phyloP scores from a whole-genome alignment of 2,888 invertebrate species.

The Quadriops clusia region DNA sequence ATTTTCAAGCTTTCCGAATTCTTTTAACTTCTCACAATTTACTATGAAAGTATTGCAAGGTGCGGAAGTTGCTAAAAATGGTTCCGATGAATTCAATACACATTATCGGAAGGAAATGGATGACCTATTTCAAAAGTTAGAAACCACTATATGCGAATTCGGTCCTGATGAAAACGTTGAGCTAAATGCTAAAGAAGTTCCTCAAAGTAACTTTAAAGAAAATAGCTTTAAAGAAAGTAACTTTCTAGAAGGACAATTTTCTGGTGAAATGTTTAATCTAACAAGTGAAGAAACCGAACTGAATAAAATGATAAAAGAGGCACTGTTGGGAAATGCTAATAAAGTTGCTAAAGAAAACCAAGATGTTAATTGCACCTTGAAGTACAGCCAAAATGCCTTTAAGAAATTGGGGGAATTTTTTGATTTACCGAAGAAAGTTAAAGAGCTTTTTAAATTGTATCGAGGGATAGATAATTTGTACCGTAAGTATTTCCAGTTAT shows the following conservation, averaged over 20 bases:
- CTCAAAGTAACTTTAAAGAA: not conserved
- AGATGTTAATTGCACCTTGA: slow-evolving; percentile 16
- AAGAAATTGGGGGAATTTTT: slow-evolving; percentile 49
- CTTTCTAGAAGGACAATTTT: slow-evolving; percentile 16
- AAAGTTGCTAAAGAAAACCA: slow-evolving; percentile 19
- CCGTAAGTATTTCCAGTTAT: slow-evolving; percentile 51
- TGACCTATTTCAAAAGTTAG: slow-evolving; percentile 38
- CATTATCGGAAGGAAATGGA: slow-evolving; percentile 34
- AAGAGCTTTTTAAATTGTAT: slow-evolving; percentile 56
- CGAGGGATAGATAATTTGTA: slow-evolving; percentile 74
- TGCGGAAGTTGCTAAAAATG: no score
- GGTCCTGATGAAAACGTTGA: slow-evolving; percentile 20
- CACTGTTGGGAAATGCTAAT: slow-evolving; percentile 27
- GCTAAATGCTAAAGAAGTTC: not conserved
- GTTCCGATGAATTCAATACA: no score
- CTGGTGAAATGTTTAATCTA: slow-evolving; percentile 14
- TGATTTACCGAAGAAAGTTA: slow-evolving; percentile 62
- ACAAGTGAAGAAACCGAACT: slow-evolving; percentile 11
- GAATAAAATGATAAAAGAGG: slow-evolving; percentile 25
- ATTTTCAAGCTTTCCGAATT: no score
- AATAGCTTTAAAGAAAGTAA: slow-evolving; percentile 13
- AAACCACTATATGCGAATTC: slow-evolving; percentile 41
- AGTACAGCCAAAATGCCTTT: slow-evolving; percentile 12
- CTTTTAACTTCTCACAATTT: no score
- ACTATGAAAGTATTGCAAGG: no score